Conservation (phyloP, 2,113 vertebrate genomes). For the Pseudonaja textilis region DNA sequence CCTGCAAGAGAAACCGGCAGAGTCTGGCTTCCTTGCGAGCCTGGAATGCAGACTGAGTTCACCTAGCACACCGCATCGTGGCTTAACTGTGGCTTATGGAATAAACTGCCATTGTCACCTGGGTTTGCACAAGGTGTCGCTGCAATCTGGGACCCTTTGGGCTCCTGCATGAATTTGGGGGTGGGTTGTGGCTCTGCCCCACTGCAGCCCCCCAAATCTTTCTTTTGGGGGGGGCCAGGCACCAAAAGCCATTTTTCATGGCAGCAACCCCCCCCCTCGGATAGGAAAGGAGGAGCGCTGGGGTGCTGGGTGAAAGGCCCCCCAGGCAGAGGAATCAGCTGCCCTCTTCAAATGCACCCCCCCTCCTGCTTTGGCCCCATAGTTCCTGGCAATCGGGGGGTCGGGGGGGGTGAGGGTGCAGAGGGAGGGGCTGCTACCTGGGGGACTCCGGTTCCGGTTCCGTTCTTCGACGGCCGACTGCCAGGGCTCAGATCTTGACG, state of each 20-base stretch:
- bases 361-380: neutral
- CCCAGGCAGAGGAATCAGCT: neutral
- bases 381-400: neutral
- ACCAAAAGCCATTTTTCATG: neutral
- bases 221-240: neutral
- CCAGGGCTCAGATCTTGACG: constrained; percentile 15
- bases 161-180: neutral
- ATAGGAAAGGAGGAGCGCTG: neutral
- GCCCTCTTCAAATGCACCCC: neutral
- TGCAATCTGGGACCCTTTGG: too few species aligned
- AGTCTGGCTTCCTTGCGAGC: neutral
- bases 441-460: neutral
- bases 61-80: neutral
- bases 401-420: too few species aligned
- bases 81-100: neutral
- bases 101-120: neutral
- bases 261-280: too few species aligned
- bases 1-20: neutral
- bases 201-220: too few species aligned
- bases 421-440: neutral
- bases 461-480: neutral
- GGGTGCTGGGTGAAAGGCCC: neutral
- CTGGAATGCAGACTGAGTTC: neutral
- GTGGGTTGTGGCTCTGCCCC: too few species aligned
- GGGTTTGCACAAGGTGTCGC: neutral